These are phyloP conservation scores for Chitala chitala DNA, from an alignment of 2,113 vertebrate genomes.

Conservation along the genomic window DNA sequence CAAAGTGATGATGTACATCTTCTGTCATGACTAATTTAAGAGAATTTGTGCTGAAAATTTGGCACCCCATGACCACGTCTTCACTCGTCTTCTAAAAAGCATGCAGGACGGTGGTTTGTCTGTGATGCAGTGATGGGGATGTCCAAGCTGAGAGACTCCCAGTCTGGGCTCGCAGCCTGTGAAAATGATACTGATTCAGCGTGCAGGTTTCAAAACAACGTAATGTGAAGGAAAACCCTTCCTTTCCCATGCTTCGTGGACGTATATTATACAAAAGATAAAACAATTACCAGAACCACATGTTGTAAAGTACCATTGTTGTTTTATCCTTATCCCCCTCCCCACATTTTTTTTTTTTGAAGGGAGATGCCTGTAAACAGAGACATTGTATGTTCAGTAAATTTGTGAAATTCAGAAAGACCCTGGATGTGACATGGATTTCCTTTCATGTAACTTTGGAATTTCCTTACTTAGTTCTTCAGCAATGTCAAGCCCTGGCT, in stretches of 20 bases:
- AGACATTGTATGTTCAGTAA: neutral
- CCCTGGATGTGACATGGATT: conserved; percentile 9
- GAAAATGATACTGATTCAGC: neutral
- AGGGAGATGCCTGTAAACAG: neutral
- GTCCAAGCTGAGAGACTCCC: neutral
- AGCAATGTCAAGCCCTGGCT: neutral
- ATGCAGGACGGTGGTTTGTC: neutral
- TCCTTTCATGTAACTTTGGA: conserved; percentile 1
- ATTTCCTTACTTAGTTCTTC: conserved; percentile 28
- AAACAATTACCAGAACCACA: neutral
- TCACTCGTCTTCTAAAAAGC: neutral
- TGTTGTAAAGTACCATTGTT: conserved; percentile 4
- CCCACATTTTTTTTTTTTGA: neutral
- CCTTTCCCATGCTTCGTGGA: neutral
- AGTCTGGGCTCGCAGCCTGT: neutral
- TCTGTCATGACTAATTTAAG: too few species aligned
- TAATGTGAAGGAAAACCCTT: neutral
- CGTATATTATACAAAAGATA: neutral
- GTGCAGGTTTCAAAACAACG: neutral
- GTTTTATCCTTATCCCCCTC: neutral
- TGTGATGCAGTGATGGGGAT: neutral
- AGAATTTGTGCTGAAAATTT: neutral
- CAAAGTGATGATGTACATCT: too few species aligned
- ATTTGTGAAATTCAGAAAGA: neutral
- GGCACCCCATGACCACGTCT: neutral